Base-by-base conservation (phyloP, 2,888 invertebrate species). In the Ectemnius lituratus region DNA sequence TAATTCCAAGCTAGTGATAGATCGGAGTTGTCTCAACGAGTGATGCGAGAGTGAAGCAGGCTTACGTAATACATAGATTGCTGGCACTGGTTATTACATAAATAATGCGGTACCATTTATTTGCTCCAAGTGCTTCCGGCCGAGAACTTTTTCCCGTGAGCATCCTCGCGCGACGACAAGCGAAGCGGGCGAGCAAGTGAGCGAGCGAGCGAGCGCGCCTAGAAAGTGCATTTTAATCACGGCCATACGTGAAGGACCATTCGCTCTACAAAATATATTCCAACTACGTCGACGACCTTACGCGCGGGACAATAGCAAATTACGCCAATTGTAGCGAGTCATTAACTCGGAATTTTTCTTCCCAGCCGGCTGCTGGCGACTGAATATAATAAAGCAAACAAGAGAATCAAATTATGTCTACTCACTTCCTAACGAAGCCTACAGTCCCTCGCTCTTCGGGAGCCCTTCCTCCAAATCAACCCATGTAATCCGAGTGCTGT, bases 211-310 rank as follows among this genome's bases (percentile, higher is more conserved):
- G 37, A 37, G 37, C 37, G 37, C 37, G 74, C 80, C 79, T 84
- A 87, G 88, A 88, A 88, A 88, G 87, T 84, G 80, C 78, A 78
- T 78, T 78, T 79, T 85, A 84, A 85, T 82, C 82, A 65, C 47
- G 57, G 60, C 49, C 59, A 65, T 64, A 73, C 67, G 68, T 63
- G 73, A 45, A 68, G 62, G 60, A 75, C 67, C 66, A 69, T 67
- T 63, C 63, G 18, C 57, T 37, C 20, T 56, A 66, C 57, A 59
- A 62, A 61, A 18, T 20, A 37, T 16, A 46, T 16, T 20, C 18
- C 23, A 28, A 46, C 28, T 62, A 28, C 11, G 20, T 20, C 37
- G 20, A 37, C 37, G 37, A 2, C 16, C 60, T 37, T 46, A 18
- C 23, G 67, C n/a, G 28, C 23, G 27, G 28, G 47, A n/a, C 46